Conservation (phyloP, 92 coral and sea anemone genomes). For the Desmophyllum pertusum region DNA sequence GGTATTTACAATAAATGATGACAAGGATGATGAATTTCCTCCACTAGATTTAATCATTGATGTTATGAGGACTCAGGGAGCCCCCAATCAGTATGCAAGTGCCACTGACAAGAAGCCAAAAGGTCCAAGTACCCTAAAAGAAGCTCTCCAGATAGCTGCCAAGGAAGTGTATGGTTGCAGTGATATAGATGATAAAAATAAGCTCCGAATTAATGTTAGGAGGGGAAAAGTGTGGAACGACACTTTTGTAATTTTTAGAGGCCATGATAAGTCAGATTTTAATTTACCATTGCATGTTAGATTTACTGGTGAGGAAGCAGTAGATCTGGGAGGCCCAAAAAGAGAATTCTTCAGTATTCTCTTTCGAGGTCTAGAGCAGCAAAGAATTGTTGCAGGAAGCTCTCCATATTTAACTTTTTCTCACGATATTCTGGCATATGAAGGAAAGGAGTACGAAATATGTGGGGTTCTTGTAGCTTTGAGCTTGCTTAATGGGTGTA, state of each 20-base stretch:
- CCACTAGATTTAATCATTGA: background rate
- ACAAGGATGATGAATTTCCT: background rate
- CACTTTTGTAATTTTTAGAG: constrained; percentile 37
- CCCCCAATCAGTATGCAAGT: constrained; percentile 21
- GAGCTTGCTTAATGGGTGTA: constrained; percentile 41
- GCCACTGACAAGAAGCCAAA: constrained; percentile 18
- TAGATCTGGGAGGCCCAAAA: constrained; percentile 51
- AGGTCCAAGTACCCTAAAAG: constrained; percentile 23
- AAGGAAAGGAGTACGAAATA: constrained; percentile 30
- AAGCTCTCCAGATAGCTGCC: constrained; percentile 22
- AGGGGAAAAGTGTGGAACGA: constrained; percentile 33
- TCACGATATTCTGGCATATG: constrained; percentile 24
- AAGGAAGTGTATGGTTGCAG: constrained; percentile 17
- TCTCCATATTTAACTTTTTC: constrained; percentile 40
- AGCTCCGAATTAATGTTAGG: constrained; percentile 25
- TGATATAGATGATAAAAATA: constrained; percentile 29
- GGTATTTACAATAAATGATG: background rate
- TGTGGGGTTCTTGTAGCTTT: constrained; percentile 40
- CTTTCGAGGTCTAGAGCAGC: constrained; percentile 31
- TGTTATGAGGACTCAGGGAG: constrained; percentile 24
- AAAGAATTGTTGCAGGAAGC: constrained; percentile 37
- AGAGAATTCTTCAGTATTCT: constrained; percentile 44
- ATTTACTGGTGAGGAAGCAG: constrained; percentile 53
- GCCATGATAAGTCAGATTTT: constrained; percentile 19
- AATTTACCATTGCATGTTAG: constrained; percentile 17